Conservation (phyloP, 1,140 invertebrate genomes). For the Bilobella aurantiaca region DNA sequence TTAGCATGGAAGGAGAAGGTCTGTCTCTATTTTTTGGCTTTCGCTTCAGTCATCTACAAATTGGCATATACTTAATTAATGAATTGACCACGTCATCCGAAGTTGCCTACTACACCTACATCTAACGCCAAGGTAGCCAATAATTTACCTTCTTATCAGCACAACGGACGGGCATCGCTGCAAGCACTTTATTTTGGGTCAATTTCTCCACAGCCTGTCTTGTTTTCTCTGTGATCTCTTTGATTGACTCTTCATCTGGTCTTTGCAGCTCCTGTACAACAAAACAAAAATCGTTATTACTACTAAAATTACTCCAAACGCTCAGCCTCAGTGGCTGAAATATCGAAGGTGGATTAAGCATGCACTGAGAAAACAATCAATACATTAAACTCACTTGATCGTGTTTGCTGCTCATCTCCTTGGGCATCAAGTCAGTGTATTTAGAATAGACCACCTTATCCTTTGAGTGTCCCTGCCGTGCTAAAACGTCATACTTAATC, state of each 20-base stretch:
- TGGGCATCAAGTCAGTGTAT: constrained; percentile 80
- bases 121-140: too few relatives aligned
- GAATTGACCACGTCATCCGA: too few relatives aligned
- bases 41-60: too few relatives aligned
- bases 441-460: constrained; percentile 98
- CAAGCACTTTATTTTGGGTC: constrained; percentile 78
- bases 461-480: constrained; percentile 86
- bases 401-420: constrained; percentile 83
- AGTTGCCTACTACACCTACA: too few relatives aligned
- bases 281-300: not conserved
- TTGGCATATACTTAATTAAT: too few relatives aligned
- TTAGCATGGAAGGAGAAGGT: constrained; percentile 88
- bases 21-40: too few relatives aligned
- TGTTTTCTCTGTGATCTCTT: constrained; percentile 77
- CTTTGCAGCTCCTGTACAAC: constrained; percentile 53
- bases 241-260: constrained; percentile 72
- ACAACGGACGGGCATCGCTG: constrained; percentile 82
- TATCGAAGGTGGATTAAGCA: too few relatives aligned
- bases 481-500: constrained; percentile 94
- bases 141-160: constrained; percentile 65
- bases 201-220: constrained; percentile 71
- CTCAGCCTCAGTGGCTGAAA: too few relatives aligned
- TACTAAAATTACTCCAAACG: too few relatives aligned
- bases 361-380: too few relatives aligned
- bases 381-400: constrained; percentile 51